These are phyloP conservation scores for Saguinus oedipus DNA, from an alignment of 2,797 vertebrate species.

Conservation along the genomic window DNA sequence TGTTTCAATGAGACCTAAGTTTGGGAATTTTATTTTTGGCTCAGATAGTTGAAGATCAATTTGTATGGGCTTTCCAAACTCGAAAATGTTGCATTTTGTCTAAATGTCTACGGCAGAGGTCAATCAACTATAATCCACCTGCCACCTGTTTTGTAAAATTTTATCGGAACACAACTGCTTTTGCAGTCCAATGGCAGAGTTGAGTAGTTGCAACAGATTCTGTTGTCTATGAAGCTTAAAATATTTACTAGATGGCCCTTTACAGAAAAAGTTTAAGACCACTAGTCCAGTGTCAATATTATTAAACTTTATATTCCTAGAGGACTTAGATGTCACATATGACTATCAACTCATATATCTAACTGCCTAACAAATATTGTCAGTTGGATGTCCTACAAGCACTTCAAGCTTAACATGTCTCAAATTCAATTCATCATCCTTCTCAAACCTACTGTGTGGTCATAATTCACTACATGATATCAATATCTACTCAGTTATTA, in stretches of 20 bases:
- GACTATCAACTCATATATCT: not conserved
- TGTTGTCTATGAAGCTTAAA: not conserved
- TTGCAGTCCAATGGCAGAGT: not conserved
- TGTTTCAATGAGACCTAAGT: not conserved
- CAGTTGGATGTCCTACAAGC: not conserved
- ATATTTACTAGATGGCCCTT: not conserved
- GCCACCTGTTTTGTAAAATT: not conserved
- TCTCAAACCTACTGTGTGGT: not conserved
- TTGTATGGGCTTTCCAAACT: not conserved
- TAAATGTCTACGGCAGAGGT: not conserved
- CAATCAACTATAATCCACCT: not conserved
- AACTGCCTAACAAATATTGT: not conserved
- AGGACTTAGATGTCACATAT: not conserved
- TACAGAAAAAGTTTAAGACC: not conserved
- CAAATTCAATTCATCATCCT: not conserved
- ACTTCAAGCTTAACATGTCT: not conserved
- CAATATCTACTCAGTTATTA: not conserved
- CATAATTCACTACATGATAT: not conserved
- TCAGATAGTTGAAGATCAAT: not conserved
- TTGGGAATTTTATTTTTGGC: conserved; percentile 15
- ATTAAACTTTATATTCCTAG: not conserved
- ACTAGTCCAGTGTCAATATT: not conserved
- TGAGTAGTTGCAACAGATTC: not conserved
- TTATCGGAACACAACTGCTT: not conserved
- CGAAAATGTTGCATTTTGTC: not conserved